Evolutionary conservation across 2,797 vertebrate genomes (phyloP).

Genomic region (Chelon labrosus): DNA sequence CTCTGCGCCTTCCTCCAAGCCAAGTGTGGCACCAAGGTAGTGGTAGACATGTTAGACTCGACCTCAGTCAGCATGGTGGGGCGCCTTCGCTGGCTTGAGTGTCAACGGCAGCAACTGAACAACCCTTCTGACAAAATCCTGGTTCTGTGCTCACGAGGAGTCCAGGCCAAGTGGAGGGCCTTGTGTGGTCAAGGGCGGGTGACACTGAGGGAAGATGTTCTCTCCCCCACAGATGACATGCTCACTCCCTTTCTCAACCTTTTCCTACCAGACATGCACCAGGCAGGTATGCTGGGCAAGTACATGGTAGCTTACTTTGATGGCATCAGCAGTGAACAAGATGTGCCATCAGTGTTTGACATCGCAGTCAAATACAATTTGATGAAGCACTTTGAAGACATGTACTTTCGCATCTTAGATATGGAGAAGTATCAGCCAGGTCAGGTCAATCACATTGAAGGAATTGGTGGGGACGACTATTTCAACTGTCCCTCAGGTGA

Average conservation of each 20-base stretch:
- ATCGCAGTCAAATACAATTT: conserved; percentile 89
- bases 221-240: conserved; percentile 88
- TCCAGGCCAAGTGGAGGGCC: conserved; percentile 94
- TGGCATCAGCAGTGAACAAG: conserved; percentile 84
- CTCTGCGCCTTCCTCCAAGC: conserved; percentile 92
- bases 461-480: conserved; percentile 87
- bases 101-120: conserved; percentile 88
- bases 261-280: conserved; percentile 92
- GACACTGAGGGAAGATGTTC: conserved; percentile 86
- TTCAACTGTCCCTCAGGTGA: conserved; percentile 84
- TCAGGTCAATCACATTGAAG: conserved; percentile 86
- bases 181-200: conserved; percentile 86
- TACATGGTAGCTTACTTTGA: conserved; percentile 95
- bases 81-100: conserved; percentile 90
- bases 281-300: conserved; percentile 88
- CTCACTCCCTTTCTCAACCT: conserved; percentile 92
- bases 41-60: conserved; percentile 91
- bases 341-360: conserved; percentile 92
- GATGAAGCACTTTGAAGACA: conserved; percentile 94
- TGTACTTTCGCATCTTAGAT: conserved; percentile 93
- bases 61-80: conserved; percentile 88
- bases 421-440: conserved; percentile 92
- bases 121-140: conserved; percentile 89
- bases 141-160: conserved; percentile 92
- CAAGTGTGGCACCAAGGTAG: conserved; percentile 90